These are phyloP conservation scores for Apodemus speciosus DNA, from an alignment of 2,113 vertebrate species.

Conservation along the genomic window DNA sequence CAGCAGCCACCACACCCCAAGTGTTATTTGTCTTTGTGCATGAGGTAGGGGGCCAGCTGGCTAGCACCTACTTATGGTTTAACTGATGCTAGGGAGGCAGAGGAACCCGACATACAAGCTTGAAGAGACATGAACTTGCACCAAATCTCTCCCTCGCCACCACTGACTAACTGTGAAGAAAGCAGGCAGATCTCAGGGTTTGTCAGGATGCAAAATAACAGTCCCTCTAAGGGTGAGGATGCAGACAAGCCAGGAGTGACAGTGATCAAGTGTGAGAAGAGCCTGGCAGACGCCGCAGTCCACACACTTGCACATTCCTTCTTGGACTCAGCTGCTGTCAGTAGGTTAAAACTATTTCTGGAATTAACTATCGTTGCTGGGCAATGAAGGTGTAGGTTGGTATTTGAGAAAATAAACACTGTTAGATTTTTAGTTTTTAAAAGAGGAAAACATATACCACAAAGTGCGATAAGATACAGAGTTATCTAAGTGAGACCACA, in stretches of 20 bases:
- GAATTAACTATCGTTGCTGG: background rate
- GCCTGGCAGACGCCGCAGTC: background rate
- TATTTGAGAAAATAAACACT: background rate
- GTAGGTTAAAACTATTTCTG: background rate
- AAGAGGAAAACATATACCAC: background rate
- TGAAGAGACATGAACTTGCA: background rate
- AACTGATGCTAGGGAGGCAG: background rate
- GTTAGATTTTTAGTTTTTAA: constrained; percentile 50
- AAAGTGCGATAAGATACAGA: background rate
- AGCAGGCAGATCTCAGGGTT: background rate
- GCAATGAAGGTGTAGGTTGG: background rate
- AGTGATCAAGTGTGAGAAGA: background rate
- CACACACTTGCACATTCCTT: accelerated
- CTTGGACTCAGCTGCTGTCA: background rate
- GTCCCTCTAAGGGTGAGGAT: background rate
- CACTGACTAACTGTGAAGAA: background rate
- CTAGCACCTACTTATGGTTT: background rate
- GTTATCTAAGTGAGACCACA: background rate
- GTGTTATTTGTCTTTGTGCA: background rate
- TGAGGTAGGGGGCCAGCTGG: background rate
- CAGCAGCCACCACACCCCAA: background rate
- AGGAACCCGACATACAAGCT: accelerated
- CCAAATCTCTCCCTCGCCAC: too few species aligned
- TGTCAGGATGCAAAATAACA: background rate
- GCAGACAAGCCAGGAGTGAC: accelerated